phyloP scores from a whole-genome alignment of 2,113 vertebrate species.

The Ptilorrhoa leucosticta region DNA sequence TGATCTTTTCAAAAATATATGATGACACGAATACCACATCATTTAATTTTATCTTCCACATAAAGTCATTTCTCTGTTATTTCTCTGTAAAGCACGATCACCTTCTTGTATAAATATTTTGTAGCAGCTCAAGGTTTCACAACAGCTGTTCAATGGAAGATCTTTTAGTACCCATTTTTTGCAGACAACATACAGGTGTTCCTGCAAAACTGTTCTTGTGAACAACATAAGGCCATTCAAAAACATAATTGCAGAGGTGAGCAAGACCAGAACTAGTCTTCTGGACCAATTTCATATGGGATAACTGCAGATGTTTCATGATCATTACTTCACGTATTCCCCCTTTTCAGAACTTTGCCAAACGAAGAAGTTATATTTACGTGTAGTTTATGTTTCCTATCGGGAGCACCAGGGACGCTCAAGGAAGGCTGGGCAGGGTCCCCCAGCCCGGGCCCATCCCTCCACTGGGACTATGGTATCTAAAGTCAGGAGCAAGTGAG shows the following conservation, averaged over 20 bases:
- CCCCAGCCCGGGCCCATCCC: too few relatives aligned
- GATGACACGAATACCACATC: neutral
- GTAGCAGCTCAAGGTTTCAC: slow-evolving; percentile 35
- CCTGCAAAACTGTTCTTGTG: neutral
- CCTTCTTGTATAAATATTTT: slow-evolving; percentile 51
- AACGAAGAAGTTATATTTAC: neutral
- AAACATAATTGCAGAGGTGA: neutral
- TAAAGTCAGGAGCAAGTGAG: neutral
- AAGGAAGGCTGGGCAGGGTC: neutral
- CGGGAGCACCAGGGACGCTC: accelerated
- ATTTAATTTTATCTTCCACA: slow-evolving; percentile 62
- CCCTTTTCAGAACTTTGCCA: neutral
- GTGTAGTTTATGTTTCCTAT: accelerated
- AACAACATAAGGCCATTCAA: neutral
- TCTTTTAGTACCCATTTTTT: slow-evolving; percentile 25
- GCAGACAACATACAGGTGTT: neutral
- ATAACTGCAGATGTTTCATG: neutral
- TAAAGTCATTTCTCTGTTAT: slow-evolving; percentile 39
- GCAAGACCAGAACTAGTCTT: neutral
- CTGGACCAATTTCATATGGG: neutral
- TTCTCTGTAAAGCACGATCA: slow-evolving; percentile 43
- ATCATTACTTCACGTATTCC: neutral
- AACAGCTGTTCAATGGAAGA: slow-evolving; percentile 27
- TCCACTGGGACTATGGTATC: neutral
- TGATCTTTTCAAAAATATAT: slow-evolving; percentile 50